phyloP scores from a whole-genome alignment of 2,113 vertebrate species.

The Pteropus alecto region DNA sequence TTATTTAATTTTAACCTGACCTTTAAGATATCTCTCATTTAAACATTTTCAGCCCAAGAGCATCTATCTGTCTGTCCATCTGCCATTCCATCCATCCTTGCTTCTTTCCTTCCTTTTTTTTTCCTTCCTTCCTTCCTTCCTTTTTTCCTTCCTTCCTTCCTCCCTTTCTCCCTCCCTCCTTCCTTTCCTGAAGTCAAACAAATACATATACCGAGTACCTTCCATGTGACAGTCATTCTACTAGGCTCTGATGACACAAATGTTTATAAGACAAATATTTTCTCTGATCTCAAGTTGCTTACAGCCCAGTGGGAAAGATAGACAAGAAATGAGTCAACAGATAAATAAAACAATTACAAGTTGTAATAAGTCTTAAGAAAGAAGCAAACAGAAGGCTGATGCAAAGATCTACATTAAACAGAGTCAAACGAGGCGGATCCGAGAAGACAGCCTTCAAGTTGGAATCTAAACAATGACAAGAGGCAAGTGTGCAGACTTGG shows the following conservation, averaged over 20 bases:
- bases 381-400: background rate
- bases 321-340: background rate
- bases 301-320: background rate
- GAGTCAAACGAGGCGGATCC: background rate
- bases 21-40: background rate
- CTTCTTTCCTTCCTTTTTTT: background rate
- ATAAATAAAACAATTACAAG: background rate
- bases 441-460: background rate
- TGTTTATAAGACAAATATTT: constrained; percentile 1
- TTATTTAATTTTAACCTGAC: background rate
- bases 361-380: background rate
- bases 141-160: too few relatives aligned
- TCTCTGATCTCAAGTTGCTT: background rate
- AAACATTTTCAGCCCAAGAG: background rate
- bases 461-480: background rate
- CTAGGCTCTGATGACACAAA: background rate
- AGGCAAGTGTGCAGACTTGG: background rate
- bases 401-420: background rate
- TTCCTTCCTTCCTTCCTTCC: background rate
- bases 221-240: background rate
- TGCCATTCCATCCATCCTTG: background rate
- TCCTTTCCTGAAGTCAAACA: background rate
- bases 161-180: too few relatives aligned
- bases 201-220: background rate
- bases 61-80: background rate